Conservation (phyloP, 2,888 invertebrate genomes). For the Pristionchus arcanus region DNA sequence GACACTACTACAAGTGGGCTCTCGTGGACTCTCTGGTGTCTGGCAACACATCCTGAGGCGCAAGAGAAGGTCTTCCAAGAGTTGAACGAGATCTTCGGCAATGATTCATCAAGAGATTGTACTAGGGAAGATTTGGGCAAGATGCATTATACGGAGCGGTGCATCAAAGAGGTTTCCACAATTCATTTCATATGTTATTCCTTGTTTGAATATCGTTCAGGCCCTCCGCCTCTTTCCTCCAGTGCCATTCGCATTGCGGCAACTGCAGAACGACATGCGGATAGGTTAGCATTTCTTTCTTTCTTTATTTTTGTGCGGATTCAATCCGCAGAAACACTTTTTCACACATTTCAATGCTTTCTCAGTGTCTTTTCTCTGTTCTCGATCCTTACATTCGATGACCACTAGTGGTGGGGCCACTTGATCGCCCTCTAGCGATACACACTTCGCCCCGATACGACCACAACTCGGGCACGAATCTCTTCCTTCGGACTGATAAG, state of each 20-base stretch:
- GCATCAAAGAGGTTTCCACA: constrained; percentile 64
- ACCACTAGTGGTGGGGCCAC: neutral
- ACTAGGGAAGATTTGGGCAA: constrained; percentile 65
- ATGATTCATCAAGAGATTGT: constrained; percentile 63
- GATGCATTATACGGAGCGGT: constrained; percentile 66
- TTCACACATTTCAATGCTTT: neutral
- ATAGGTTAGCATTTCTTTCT: neutral
- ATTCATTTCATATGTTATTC: neutral
- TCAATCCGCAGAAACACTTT: no score
- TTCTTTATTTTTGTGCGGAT: neutral
- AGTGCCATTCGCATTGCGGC: constrained; percentile 4
- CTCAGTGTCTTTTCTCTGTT: neutral
- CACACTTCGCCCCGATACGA: neutral
- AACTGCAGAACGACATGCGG: neutral
- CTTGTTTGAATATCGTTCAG: neutral
- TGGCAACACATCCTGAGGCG: constrained; percentile 62
- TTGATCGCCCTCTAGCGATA: neutral
- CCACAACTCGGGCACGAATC: neutral
- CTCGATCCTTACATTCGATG: neutral
- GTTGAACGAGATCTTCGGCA: constrained; percentile 58
- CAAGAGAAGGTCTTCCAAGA: constrained; percentile 62
- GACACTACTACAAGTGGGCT: constrained; percentile 44
- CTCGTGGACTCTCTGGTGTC: constrained; percentile 45
- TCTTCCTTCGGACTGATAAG: neutral
- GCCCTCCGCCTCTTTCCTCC: constrained; percentile 34